A percentile compares a stretch with the other conserved stretches of the same genome.
Conservation (phyloP, 1,140 invertebrate species). For the Sinella curviseta region DNA sequence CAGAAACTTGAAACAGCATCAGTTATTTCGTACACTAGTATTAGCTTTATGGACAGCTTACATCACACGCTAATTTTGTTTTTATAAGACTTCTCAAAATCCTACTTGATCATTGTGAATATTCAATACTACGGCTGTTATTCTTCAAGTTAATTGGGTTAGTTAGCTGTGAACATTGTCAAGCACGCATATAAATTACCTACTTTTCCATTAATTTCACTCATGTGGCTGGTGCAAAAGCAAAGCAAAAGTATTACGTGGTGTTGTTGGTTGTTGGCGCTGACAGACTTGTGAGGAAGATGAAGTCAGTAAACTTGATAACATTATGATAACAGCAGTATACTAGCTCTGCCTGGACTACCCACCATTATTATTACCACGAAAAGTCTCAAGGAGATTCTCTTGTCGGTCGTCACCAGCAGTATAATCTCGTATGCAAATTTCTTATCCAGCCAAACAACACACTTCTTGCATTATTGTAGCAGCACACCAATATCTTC, state of each 20-base stretch:
- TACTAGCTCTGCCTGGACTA: background rate
- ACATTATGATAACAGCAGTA: no score
- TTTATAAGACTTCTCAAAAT: background rate
- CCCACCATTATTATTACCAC: background rate
- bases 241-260: background rate
- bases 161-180: background rate
- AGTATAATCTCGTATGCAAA: background rate
- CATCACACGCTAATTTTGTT: background rate
- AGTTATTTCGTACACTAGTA: background rate
- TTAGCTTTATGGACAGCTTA: background rate
- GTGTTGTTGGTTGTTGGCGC: background rate
- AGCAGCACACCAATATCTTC: no score
- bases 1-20: background rate
- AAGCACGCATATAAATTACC: background rate
- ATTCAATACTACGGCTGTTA: no score
- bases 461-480: background rate
- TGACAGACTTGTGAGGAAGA: no score
- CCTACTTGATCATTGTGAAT: no score
- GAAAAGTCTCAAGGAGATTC: background rate
- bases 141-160: background rate
- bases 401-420: background rate
- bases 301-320: no score
- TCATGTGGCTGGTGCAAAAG: no score
- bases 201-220: background rate
- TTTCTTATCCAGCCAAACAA: background rate